Base-by-base conservation (phyloP, 2,113 vertebrate genomes). In the Corydoras sp. region DNA sequence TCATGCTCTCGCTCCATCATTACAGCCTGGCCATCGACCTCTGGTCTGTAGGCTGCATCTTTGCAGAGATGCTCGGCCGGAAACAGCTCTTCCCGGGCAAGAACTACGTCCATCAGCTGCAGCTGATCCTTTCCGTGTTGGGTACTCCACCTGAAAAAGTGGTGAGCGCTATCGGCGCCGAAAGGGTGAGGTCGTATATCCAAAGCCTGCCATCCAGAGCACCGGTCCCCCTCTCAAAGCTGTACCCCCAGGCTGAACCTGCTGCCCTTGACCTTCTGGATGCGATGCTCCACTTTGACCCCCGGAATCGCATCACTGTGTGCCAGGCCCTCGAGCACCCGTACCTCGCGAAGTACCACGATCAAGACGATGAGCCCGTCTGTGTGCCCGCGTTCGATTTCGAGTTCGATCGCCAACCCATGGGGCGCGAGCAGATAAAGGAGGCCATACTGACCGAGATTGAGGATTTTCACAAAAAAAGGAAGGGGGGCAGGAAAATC, bases 31-130 rank as follows among this genome's bases (percentile, higher is more conserved):
- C 95, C 54, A 97, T 98, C 1, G 96, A 98, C 81, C 81, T 98
- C 79, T 98, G 96, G 96, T 97, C 95, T 0, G 95, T 96, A 0
- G 96, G 96, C 0, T 98, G 96, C 79, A 98, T 98, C 78, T 96
- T 98, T 12, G 96, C 93, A 0, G 96, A 98, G 78, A 98, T 98
- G 96, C 65, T 98, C 5, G 96, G 92, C 0, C 86, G 95, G 0
- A 89, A 92, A 0, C 96, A 97, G 74, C 91, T 98, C 30, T 98
- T 98, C 75, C 96, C 94, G 0, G 96, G 95, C 0, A 89, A 94
- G 0, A 92, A 98, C 60, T 98, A 97, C 0, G 89, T 98, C 0
- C 94, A 98, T 73, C 96, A 98, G 81, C 86, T 98, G 0, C 94
- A 96, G 64, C 89, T 98, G 9, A 96, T 98, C 81, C 86, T 98